phyloP scores from a whole-genome alignment of 37 sponge, comb jelly and placozoan genomes.

The Chondrilla cf. caribensis region DNA sequence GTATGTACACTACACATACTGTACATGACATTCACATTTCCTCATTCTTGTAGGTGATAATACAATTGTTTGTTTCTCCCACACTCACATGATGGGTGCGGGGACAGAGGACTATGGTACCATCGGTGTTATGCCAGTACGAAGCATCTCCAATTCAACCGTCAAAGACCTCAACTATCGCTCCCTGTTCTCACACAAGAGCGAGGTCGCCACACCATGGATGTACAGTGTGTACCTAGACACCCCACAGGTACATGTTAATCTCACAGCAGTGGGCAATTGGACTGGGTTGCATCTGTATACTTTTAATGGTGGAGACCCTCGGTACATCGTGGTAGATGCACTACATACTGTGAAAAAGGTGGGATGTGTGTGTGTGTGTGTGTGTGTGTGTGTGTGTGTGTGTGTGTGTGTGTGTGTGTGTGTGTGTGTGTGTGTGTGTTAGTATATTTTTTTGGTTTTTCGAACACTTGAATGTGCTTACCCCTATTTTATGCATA shows the following conservation, averaged over 20 bases:
- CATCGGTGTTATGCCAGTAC: slow-evolving; percentile 46
- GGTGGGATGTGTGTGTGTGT: neutral
- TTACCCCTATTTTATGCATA: neutral
- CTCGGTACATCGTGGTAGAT: slow-evolving; percentile 12
- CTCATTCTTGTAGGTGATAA: slow-evolving; percentile 32
- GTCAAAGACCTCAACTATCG: slow-evolving; percentile 31
- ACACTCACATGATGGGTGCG: slow-evolving; percentile 69
- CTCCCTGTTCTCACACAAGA: slow-evolving; percentile 45
- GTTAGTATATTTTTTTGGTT: no score
- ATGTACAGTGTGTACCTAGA: slow-evolving; percentile 22
- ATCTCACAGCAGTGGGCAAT: slow-evolving; percentile 31
- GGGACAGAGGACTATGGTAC: slow-evolving; percentile 56
- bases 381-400: no score
- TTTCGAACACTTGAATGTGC: no score
- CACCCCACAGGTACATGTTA: slow-evolving; percentile 9
- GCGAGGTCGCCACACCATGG: slow-evolving; percentile 37
- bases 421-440: no score
- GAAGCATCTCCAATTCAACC: neutral
- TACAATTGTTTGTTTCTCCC: slow-evolving; percentile 57
- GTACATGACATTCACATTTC: neutral
- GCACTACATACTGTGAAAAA: slow-evolving; percentile 10
- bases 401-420: no score
- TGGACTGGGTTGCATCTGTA: slow-evolving; percentile 25
- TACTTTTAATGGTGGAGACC: slow-evolving; percentile 9
- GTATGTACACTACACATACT: no score